Evolutionary conservation across 2,113 vertebrate genomes (phyloP).

Genomic region (Danio rerio): DNA sequence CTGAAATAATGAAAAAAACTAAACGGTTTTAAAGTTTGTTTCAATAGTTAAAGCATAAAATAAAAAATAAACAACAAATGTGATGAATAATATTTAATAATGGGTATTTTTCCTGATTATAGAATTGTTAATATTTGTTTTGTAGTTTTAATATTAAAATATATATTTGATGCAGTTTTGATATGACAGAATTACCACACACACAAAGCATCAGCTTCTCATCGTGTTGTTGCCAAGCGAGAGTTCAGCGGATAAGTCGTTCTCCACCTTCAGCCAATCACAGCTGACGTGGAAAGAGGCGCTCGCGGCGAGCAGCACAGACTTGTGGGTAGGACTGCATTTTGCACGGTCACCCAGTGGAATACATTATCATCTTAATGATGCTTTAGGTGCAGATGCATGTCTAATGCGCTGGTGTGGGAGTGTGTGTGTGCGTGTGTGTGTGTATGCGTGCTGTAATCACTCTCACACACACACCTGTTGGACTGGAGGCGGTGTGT

Average conservation of each 20-base stretch:
- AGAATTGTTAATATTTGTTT: no score
- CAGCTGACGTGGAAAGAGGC: slow-evolving; percentile 21
- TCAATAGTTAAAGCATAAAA: no score
- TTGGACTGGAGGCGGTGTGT: slow-evolving; percentile 61
- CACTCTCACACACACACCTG: slow-evolving; percentile 69
- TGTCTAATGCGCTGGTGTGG: slow-evolving; percentile 63
- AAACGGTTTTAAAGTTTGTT: no score
- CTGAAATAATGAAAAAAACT: no score
- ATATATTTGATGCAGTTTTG: no score
- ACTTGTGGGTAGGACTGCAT: slow-evolving; percentile 63
- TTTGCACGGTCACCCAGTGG: slow-evolving; percentile 68
- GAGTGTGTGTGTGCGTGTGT: slow-evolving; percentile 67
- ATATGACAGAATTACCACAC: no score
- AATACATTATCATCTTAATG: slow-evolving; percentile 77
- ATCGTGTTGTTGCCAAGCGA: slow-evolving; percentile 51
- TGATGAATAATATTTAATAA: no score
- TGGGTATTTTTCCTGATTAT: no score
- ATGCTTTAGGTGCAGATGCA: slow-evolving; percentile 68
- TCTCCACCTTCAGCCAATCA: slow-evolving; percentile 35
- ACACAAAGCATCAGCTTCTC: not conserved
- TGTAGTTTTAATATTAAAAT: no score
- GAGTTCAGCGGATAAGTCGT: not conserved
- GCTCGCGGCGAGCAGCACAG: slow-evolving; percentile 62
- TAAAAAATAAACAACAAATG: no score
- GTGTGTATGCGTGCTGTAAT: slow-evolving; percentile 44